phyloP scores from a whole-genome alignment of 2,888 invertebrate species.

The Hydraecia micacea region DNA sequence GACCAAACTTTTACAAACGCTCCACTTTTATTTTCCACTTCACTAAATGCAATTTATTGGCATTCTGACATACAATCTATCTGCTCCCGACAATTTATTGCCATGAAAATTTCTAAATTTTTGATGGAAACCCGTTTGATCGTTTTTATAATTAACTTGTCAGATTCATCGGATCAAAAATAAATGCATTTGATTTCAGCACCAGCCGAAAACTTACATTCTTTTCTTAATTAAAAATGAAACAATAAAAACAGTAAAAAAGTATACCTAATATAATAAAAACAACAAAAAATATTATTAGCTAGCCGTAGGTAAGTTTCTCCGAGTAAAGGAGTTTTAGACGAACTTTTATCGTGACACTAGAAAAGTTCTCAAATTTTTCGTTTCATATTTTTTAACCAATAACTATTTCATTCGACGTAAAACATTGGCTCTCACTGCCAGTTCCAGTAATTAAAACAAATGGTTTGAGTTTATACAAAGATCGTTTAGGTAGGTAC shows the following conservation, averaged over 20 bases:
- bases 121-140: not conserved
- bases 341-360: not conserved
- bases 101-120: too few relatives aligned
- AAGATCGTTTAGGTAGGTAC: too few relatives aligned
- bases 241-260: not conserved
- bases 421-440: not conserved
- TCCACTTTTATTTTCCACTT: not conserved
- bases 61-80: not conserved
- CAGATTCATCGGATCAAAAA: not conserved
- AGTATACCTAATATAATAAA: not conserved
- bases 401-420: not conserved
- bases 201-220: not conserved
- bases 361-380: not conserved
- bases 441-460: not conserved
- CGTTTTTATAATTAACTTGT: constrained; percentile 16
- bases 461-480: not conserved
- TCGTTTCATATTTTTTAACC: not conserved
- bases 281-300: not conserved
- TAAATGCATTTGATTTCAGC: not conserved
- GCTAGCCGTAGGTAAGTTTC: not conserved
- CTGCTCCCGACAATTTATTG: not conserved
- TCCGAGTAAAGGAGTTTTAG: not conserved
- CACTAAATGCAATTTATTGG: not conserved
- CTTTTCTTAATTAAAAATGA: not conserved
- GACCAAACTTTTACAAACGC: not conserved